Base-by-base conservation (phyloP, 2,113 vertebrate genomes). In the Acrocephalus kingi region DNA sequence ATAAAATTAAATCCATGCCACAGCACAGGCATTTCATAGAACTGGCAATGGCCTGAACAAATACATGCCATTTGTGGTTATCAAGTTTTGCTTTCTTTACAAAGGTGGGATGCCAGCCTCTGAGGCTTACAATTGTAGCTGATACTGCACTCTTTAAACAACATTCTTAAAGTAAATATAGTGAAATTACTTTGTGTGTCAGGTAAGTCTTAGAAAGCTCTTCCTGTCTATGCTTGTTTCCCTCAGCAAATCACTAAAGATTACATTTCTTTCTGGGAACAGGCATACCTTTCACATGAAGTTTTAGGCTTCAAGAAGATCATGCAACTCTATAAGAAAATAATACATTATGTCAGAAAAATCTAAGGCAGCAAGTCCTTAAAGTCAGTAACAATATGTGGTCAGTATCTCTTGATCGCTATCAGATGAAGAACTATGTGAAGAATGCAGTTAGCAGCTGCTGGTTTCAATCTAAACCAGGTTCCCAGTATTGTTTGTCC, bases 361-460 rank as follows among this genome's bases (percentile, higher is more conserved):
- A 74, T 51, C 35, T 10, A 9, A 73, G 27, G 48, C 51, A 67
- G 22, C 43, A 73, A 86, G 28, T 86, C 41, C 73, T 67, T 46
- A 6, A 89, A 84, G 37, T 87, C 35, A 37, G 46, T 37, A 82
- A 18, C 24, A 89, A 11, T 76, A 67, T 45, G 56, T 54, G 23
- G n/a, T 73, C 0, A 0, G 4, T 90, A 77, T 62, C 35, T 83
- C 27, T 51, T 79, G 66, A 45, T 87, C 61, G 22, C 78, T 82
- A 6, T 78, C 76, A 59, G 31, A 64, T 94, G 68, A 86, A 59
- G 64, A 96, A 30, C 59, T 81, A 78, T 43, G 54, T 82, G 84
- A 79, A 82, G 85, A 93, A 90, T 62, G 72, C n/a, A 46, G 78
- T 87, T 82, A 87, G 62, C 69, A 87, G 63, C 59, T 86, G 59